phyloP scores from a whole-genome alignment of 1,140 invertebrate genomes.

The Lepidurus packardi region DNA sequence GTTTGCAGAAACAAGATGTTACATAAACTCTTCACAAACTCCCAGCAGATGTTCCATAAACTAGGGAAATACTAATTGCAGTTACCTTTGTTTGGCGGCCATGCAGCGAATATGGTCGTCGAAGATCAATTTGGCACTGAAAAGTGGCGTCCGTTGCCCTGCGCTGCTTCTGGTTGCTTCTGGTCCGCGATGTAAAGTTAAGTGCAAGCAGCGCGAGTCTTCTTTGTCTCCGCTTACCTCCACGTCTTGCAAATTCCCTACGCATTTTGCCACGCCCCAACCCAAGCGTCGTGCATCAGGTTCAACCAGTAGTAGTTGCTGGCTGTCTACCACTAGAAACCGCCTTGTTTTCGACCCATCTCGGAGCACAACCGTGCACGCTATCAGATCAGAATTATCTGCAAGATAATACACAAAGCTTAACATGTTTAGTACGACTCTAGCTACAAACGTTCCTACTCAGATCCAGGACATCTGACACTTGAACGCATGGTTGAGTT shows the following conservation, averaged over 20 bases:
- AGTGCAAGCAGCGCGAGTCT: slow-evolving; percentile 89
- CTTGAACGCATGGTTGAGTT: slow-evolving; percentile 78
- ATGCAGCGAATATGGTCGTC: slow-evolving; percentile 98
- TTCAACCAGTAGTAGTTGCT: slow-evolving; percentile 94
- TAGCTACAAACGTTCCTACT: slow-evolving; percentile 59
- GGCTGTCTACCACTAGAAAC: slow-evolving; percentile 89
- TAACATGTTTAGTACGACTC: neutral
- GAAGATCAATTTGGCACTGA: slow-evolving; percentile 91
- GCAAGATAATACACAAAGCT: slow-evolving; percentile 33
- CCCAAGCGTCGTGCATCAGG: slow-evolving; percentile 86
- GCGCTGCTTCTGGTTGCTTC: slow-evolving; percentile 50
- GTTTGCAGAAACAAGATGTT: slow-evolving; percentile 30
- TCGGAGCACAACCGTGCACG: slow-evolving; percentile 84
- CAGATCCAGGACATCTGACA: slow-evolving; percentile 85
- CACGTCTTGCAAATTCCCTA: slow-evolving; percentile 73
- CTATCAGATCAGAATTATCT: slow-evolving; percentile 96
- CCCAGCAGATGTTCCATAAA: neutral
- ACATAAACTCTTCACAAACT: slow-evolving; percentile 30
- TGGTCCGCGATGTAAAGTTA: slow-evolving; percentile 84
- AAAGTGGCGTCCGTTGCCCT: slow-evolving; percentile 57
- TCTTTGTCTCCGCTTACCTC: slow-evolving; percentile 84
- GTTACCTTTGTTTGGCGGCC: slow-evolving; percentile 85
- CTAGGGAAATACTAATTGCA: slow-evolving; percentile 24
- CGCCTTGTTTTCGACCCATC: slow-evolving; percentile 82
- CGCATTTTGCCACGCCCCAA: slow-evolving; percentile 94